Percentiles rank a stretch among this genome's conserved stretches.
phyloP scores from a whole-genome alignment of 2,888 invertebrate species.

The Spilarctia lutea region DNA sequence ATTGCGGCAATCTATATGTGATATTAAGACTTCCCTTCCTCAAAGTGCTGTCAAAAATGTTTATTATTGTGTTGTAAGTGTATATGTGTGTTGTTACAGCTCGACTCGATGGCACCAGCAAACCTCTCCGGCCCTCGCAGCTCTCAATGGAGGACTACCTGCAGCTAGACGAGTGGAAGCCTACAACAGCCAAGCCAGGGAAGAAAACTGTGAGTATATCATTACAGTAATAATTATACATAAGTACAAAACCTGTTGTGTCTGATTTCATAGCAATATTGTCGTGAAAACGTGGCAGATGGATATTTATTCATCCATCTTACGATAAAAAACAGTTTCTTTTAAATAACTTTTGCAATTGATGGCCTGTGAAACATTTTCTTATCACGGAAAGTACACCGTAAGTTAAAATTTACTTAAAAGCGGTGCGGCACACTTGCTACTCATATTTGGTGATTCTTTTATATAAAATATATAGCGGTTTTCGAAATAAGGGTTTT shows the following conservation, averaged over 20 bases:
- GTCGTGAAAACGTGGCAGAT: conserved; percentile 51
- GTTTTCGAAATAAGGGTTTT: background rate
- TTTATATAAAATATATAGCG: background rate
- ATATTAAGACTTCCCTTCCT: background rate
- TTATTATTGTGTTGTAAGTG: conserved; percentile 37
- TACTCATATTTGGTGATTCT: background rate
- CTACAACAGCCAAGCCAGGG: conserved; percentile 88
- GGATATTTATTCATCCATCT: conserved; percentile 28
- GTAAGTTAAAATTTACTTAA: background rate
- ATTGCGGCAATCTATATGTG: background rate
- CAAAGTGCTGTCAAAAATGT: background rate
- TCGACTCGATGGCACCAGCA: conserved; percentile 96
- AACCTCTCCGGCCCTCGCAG: conserved; percentile 89
- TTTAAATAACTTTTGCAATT: background rate
- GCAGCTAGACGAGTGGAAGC: conserved; percentile 93
- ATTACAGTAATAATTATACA: conserved; percentile 4
- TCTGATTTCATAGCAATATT: conserved; percentile 42
- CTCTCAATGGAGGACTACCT: conserved; percentile 97
- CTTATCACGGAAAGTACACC: background rate
- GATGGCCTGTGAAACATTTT: background rate
- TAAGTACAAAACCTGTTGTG: conserved; percentile 5
- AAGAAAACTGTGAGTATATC: conserved; percentile 93
- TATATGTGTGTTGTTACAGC: conserved; percentile 88
- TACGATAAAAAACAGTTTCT: conserved; percentile 42
- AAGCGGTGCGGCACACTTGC: background rate